Evolutionary conservation across 1,140 invertebrate genomes (phyloP), one percentile per base, ranked within the genome.

Genomic region (Cyrtorhinus lividipennis): DNA sequence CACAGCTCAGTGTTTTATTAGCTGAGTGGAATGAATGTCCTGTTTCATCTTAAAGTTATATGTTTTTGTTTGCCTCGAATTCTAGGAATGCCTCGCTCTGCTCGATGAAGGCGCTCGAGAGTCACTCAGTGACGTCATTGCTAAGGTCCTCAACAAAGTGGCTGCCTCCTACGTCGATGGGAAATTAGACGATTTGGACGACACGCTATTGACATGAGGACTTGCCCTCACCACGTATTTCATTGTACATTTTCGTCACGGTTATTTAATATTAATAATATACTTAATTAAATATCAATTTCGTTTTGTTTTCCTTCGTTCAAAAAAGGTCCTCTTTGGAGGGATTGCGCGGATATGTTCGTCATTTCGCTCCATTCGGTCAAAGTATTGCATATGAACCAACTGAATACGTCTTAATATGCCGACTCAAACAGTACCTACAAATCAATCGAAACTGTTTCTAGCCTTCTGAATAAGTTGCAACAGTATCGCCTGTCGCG

Each of bases 181-280:
- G 64, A 88, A 90, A 71, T 84, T 90, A 70, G 91, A 95, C 72
- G 88, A 93, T 70, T 79, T 95, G 63, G 93, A 95, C 73, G 90
- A 92, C 71, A 95, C 92, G 24, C 75, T 95, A 70, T 79, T 93
- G 67, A 85, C 82, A 71, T 88, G 82, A 68, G 48, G 20, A 53
- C 48, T 53, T 53, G 48, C 48, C 48, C 10, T 22, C 48, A 20
- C 10, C 18, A 15, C 20, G 5, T 15, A 13, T 15, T 53, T 53
- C 48, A 15, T 53, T 53, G 48, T 53, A 53, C 48, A 53, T 53
- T 53, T 15, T 53, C 48, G 48, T 22, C 48, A 15, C 48, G 10
- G 48, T 53, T n/a, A n/a, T n/a, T 53, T 53, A 20, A 53, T 53
- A 53, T 53, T 53, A 22, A 53, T 53, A 53, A 53, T 53, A 53